Conservation (phyloP, 2,797 vertebrate genomes). For the Simalia tracyae region DNA sequence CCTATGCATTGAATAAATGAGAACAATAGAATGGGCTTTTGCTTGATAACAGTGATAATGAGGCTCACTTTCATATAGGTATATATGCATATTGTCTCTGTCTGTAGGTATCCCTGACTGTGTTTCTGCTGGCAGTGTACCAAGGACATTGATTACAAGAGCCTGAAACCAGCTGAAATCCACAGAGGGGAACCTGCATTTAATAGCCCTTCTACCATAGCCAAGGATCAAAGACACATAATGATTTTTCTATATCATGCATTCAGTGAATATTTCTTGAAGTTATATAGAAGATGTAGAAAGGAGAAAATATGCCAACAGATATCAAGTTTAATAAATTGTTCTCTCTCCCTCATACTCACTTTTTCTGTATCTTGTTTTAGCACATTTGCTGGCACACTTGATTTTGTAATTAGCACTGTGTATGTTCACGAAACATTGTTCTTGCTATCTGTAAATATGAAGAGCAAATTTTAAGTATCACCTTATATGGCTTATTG, state of each 20-base stretch:
- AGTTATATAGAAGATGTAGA: not conserved
- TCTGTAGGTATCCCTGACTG: not conserved
- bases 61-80: not conserved
- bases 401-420: not conserved
- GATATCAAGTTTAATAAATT: not conserved
- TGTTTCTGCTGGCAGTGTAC: slow-evolving; percentile 17
- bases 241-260: not conserved
- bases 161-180: slow-evolving; percentile 12
- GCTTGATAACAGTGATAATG: not conserved
- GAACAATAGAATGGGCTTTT: not conserved
- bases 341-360: not conserved
- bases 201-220: not conserved
- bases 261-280: fast-evolving
- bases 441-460: not conserved
- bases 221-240: not conserved
- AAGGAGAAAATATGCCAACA: not conserved
- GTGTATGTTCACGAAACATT: not conserved
- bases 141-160: slow-evolving; percentile 13
- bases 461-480: not conserved
- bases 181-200: not conserved
- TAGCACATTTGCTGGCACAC: not conserved
- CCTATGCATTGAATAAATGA: slow-evolving; percentile 2
- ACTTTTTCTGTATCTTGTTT: not conserved
- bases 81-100: not conserved
- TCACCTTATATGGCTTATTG: not conserved